Base-by-base conservation (phyloP, 2,113 vertebrate species). In the Sebastes schlegelii region DNA sequence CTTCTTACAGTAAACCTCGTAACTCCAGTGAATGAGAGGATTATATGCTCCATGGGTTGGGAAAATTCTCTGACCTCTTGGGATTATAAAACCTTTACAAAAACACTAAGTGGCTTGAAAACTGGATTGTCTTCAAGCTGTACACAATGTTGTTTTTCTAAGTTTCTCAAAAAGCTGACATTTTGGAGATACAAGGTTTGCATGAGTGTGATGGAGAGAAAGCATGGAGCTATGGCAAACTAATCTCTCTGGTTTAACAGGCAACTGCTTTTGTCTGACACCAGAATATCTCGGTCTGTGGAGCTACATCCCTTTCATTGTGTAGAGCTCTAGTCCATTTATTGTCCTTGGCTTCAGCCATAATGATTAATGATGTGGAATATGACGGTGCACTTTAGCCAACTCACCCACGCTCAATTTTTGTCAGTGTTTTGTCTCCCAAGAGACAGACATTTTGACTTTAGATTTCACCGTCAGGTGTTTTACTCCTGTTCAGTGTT, bases 301-400 rank as follows among this genome's bases (percentile, higher is more conserved):
- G 46, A 84, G 49, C 67, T 72, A 51, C 46, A 21, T 80, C 43
- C 63, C 19, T 80, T 73, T 83, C 70, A 77, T 72, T 81, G 74
- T 81, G 64, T 42, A 4, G 66, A 63, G 72, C 74, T 72, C 3
- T 11, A 34, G 72, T 78, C 80, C 70, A 80, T 83, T 88, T 88
- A 81, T 87, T 85, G 79, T 84, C 75, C 79, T 81, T 84, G 78
- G 82, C 79, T 84, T 86, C 58, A 72, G 63, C 80, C 8, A 7
- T 73, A 21, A 86, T 88, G 77, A 91, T 88, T 86, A 84, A 89
- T 86, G 75, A 81, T 68, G 82, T 65, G 21, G 62, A 72, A 57
- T 65, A 63, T 66, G 79, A 76, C 45, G n/a, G 51, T 6, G 60
- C 78, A 64, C 40, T 76, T 46, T 42, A 26, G 71, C 65, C 80